Percentiles rank a stretch among this genome's conserved stretches.
Evolutionary conservation across 2,797 vertebrate genomes (phyloP).

Genomic region (Manis pentadactyla): DNA sequence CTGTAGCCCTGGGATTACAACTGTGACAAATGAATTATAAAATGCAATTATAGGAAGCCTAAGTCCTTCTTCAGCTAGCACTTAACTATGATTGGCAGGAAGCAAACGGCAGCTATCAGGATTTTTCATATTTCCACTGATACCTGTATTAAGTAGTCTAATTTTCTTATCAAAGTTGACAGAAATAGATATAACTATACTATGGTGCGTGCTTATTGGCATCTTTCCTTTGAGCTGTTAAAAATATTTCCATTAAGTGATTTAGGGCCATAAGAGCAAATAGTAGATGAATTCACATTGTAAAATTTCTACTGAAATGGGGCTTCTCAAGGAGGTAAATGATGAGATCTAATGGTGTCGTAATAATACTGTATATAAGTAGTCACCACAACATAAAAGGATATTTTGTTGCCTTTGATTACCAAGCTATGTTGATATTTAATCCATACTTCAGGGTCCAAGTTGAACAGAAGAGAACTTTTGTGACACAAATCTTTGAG

Average conservation of each 20-base stretch:
- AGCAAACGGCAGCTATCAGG: not conserved
- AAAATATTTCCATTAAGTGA: not conserved
- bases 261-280: not conserved
- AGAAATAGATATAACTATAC: not conserved
- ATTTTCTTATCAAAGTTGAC: not conserved
- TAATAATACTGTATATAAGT: not conserved
- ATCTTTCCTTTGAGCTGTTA: not conserved
- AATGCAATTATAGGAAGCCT: not conserved
- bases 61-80: not conserved
- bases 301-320: not conserved
- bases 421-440: not conserved
- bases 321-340: not conserved
- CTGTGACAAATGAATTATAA: not conserved
- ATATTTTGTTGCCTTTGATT: slow-evolving; percentile 44
- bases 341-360: not conserved
- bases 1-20: not conserved
- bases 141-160: not conserved
- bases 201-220: no score
- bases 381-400: not conserved
- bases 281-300: not conserved
- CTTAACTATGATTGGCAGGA: not conserved
- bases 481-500: not conserved
- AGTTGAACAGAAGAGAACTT: slow-evolving; percentile 47
- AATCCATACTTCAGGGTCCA: not conserved
- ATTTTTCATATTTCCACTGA: not conserved